Evolutionary conservation across 2,113 vertebrate species (phyloP).

Genomic region (Zonotrichia leucophrys): DNA sequence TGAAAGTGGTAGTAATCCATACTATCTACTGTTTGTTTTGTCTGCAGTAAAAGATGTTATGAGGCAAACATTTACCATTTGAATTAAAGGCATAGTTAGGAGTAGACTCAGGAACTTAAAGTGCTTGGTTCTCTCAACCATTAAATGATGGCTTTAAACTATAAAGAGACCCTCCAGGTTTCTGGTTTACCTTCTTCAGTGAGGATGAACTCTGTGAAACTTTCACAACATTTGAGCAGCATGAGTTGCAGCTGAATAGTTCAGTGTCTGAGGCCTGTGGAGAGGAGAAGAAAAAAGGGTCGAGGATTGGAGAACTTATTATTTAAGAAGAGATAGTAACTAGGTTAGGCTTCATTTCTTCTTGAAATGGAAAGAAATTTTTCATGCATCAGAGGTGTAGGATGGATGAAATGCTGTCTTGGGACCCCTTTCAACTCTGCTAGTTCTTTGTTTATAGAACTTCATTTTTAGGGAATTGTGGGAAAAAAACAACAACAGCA

Average conservation of each 20-base stretch:
- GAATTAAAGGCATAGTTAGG: not conserved
- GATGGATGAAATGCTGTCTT: not conserved
- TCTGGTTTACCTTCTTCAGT: not conserved
- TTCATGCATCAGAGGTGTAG: not conserved
- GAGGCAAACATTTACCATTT: not conserved
- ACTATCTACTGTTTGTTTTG: not conserved
- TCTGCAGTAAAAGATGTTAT: not conserved
- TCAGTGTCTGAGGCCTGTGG: not conserved
- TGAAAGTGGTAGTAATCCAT: not conserved
- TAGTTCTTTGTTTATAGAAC: not conserved
- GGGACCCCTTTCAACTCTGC: not conserved
- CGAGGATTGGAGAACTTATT: not conserved
- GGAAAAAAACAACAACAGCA: not conserved
- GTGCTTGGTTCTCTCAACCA: not conserved
- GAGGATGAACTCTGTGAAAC: not conserved
- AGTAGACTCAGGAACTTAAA: not conserved
- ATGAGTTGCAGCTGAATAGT: not conserved
- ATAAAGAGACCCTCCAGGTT: not conserved
- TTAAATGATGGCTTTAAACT: not conserved
- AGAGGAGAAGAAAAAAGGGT: not conserved
- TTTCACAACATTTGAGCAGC: not conserved
- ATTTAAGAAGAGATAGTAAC: not conserved
- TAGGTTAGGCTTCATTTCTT: not conserved
- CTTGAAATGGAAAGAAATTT: not conserved
- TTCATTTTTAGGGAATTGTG: rapidly evolving